Conservation (phyloP, 2,113 vertebrate genomes). For the Turdus rufiventris region DNA sequence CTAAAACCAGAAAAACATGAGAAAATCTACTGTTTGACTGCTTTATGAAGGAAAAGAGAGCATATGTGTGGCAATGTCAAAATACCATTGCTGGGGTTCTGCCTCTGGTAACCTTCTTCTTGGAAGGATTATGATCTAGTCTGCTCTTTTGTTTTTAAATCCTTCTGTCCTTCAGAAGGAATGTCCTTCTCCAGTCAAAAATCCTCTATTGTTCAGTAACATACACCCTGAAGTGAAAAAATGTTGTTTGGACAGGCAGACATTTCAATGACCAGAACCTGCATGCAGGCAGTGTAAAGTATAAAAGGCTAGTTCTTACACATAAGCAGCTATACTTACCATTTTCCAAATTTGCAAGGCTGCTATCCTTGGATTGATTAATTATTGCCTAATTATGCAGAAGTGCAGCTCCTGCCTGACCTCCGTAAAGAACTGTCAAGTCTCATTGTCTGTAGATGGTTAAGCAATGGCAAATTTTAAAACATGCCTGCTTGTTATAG, state of each 20-base stretch:
- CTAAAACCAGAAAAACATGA: neutral
- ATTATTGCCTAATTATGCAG: slow-evolving; percentile 31
- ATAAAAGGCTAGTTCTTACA: neutral
- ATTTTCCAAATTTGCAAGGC: slow-evolving; percentile 10
- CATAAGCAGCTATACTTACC: neutral
- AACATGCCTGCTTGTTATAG: slow-evolving; percentile 1
- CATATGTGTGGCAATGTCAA: neutral
- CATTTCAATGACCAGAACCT: neutral
- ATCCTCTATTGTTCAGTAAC: neutral
- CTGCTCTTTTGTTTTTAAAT: neutral
- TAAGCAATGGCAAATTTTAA: slow-evolving; percentile 40
- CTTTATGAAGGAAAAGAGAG: neutral
- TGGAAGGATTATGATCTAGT: neutral
- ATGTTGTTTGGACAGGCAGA: neutral
- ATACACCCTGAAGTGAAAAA: neutral
- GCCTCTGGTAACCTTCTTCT: neutral
- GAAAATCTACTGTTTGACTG: neutral
- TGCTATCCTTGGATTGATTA: slow-evolving; percentile 44
- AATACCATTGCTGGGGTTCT: neutral
- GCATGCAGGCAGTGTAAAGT: neutral
- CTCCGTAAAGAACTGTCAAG: neutral
- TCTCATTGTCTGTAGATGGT: slow-evolving; percentile 52
- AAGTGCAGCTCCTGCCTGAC: slow-evolving; percentile 23
- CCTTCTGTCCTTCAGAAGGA: neutral
- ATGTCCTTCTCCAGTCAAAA: neutral